These are phyloP conservation scores for Megalurothrips usitatus DNA, from an alignment of 2,888 invertebrate genomes.

Conservation along the genomic window DNA sequence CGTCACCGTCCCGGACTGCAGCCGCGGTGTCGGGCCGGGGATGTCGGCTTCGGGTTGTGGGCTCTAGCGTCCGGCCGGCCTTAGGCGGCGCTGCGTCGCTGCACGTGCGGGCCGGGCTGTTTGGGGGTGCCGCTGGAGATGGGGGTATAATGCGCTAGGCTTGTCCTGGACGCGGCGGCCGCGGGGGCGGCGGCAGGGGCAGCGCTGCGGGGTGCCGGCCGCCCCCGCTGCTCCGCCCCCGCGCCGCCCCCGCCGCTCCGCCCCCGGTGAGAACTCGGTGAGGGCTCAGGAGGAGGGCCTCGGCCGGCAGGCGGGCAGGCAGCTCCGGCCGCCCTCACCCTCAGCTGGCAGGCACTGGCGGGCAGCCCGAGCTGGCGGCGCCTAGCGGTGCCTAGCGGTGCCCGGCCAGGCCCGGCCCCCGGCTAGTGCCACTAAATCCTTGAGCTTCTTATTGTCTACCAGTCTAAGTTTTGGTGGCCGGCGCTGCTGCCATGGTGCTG, in stretches of 20 bases:
- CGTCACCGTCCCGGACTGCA: neutral
- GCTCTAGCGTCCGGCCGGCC: neutral
- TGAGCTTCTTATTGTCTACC: conserved; percentile 18
- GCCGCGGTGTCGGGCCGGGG: neutral
- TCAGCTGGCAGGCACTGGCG: too few species aligned
- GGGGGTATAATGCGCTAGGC: conserved; percentile 1
- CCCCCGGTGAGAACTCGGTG: too few species aligned
- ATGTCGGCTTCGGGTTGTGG: neutral
- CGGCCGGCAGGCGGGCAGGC: too few species aligned
- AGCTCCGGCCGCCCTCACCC: too few species aligned
- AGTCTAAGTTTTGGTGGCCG: conserved; percentile 8
- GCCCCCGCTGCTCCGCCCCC: neutral
- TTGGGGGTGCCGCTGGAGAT: neutral
- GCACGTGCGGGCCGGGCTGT: neutral
- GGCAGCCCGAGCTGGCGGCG: too few species aligned
- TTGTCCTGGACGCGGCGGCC: neutral
- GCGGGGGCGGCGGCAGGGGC: neutral
- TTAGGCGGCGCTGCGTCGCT: neutral
- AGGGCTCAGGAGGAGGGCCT: too few species aligned
- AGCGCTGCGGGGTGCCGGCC: neutral
- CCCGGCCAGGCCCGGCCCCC: neutral
- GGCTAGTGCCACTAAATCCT: conserved; percentile 6
- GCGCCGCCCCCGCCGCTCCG: neutral
- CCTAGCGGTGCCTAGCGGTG: neutral
- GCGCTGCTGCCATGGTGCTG: neutral